phyloP scores from a whole-genome alignment of 1,140 invertebrate species.

The Aphelenchoides avenae region DNA sequence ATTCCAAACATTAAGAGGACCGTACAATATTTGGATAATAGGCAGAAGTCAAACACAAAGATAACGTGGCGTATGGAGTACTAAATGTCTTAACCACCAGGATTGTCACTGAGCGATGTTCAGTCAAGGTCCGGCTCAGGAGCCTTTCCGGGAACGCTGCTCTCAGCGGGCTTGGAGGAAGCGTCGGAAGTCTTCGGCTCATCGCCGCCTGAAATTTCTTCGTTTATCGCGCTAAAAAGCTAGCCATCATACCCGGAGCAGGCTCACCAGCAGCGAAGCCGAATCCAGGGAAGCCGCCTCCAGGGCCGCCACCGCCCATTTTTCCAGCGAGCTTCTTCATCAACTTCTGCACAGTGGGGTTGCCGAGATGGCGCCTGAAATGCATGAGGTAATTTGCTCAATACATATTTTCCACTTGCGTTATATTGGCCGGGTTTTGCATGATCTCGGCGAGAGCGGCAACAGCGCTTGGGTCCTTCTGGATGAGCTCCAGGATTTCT shows the following conservation, averaged over 20 bases:
- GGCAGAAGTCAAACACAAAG: no score
- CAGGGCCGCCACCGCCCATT: constrained; percentile 1
- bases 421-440: constrained; percentile 30
- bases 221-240: no score
- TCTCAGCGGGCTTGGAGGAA: constrained; percentile 6
- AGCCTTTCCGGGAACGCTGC: no score
- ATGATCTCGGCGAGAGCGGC: constrained; percentile 23
- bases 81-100: no score
- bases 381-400: not conserved
- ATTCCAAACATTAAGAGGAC: no score
- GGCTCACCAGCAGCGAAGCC: not conserved
- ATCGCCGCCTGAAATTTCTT: not conserved
- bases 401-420: constrained; percentile 19
- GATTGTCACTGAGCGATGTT: no score
- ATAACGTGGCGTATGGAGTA: no score
- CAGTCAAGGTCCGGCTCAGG: constrained; percentile 39
- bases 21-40: no score
- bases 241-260: not conserved
- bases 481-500: constrained; percentile 19
- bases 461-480: constrained; percentile 23
- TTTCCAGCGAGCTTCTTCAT: constrained; percentile 20
- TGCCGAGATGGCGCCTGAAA: not conserved
- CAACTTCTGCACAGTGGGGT: constrained; percentile 9
- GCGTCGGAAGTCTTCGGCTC: constrained; percentile 1
- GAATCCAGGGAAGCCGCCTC: not conserved